Conservation (phyloP, 2,888 invertebrate genomes). For the Himalopsyche japonica region DNA sequence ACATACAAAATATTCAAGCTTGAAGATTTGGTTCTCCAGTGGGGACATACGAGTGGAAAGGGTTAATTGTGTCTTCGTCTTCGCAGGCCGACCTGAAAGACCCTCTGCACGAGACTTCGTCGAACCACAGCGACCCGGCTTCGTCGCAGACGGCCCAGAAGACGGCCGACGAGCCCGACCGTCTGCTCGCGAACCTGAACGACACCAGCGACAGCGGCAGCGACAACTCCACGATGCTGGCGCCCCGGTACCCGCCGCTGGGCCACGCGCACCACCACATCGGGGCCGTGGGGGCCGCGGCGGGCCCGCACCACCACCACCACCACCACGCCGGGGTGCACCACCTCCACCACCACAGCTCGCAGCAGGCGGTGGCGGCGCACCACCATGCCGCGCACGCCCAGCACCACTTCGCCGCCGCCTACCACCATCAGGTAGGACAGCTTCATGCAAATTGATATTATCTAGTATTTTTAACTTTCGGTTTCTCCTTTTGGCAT, state of each 20-base stretch:
- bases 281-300: conserved; percentile 57
- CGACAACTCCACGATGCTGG: conserved; percentile 37
- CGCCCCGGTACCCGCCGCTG: conserved; percentile 45
- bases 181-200: neutral
- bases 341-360: conserved; percentile 64
- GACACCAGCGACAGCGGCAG: neutral
- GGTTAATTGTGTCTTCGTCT: neutral
- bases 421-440: conserved; percentile 37
- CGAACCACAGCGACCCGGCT: neutral
- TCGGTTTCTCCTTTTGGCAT: too few relatives aligned
- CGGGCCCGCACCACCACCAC: conserved; percentile 66
- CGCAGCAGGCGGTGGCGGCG: conserved; percentile 45
- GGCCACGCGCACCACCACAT: conserved; percentile 54
- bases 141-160: neutral
- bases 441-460: too few relatives aligned
- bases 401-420: conserved; percentile 26
- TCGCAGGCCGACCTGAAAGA: neutral
- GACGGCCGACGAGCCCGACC: neutral
- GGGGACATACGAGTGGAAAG: too few relatives aligned
- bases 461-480: too few relatives aligned
- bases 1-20: too few relatives aligned
- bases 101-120: neutral
- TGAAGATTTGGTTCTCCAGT: too few relatives aligned
- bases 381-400: conserved; percentile 30
- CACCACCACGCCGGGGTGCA: conserved; percentile 67